Base-by-base conservation (phyloP, 2,888 invertebrate genomes). In the Gryllus longicercus region DNA sequence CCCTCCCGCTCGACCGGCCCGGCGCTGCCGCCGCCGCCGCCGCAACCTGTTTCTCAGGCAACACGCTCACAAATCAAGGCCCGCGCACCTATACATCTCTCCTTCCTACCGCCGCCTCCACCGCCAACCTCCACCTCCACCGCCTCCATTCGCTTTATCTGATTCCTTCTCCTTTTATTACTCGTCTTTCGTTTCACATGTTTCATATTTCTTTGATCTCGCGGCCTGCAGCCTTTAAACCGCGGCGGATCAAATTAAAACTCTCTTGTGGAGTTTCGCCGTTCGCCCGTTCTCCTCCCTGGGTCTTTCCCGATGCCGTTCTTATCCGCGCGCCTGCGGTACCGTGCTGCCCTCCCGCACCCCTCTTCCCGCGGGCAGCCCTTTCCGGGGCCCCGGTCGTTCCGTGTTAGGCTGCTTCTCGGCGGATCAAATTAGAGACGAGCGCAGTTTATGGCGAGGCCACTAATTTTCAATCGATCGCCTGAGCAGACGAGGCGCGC, bases 41-140 rank as follows among this genome's bases (percentile, higher is more conserved):
- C 14, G 63, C 63, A 63, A 63, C 63, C 63, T 63, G 63, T 63
- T 63, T 63, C 63, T 63, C 63, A 63, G n/a, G 63, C 63, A 63
- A 63, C 63, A 63, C 63, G 63, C 63, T 63, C 63, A 63, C 63
- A 63, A 63, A 63, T 63, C 63, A 63, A 63, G 63, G n/a, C 63
- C n/a, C n/a, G 63, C 63, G 63, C 63, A 63, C 63, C 63, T 63
- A 63, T 63, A 63, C 63, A 63, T 63, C 63, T 63, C 63, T 63
- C 63, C 63, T 63, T 63, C 63, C 63, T 63, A 14, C 63, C 16
- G n/a, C 63, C 63, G n/a, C 63, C 63, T 14, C 63, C 63, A 63
- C 63, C 63, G 4, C 63, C 63, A 11, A 14, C 63, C 63, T 4
- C n/a, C 63, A 10, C 18, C 63, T 16, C 63, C 25, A 16, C 63